Evolutionary conservation across 2,113 vertebrate genomes (phyloP).

Genomic region (Piaya cayana): DNA sequence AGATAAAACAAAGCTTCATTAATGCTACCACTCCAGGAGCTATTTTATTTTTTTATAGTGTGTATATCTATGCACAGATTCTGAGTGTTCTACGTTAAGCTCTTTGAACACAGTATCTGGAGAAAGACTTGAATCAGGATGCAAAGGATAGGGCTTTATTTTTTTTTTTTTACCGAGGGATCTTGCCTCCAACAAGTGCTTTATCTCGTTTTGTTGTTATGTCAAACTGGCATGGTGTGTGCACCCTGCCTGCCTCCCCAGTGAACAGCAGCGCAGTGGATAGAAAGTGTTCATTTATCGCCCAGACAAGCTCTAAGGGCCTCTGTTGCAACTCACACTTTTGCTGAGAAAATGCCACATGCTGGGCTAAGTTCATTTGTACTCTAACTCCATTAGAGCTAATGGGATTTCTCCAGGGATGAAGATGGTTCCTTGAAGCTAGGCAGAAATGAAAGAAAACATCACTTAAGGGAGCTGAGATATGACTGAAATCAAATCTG

Average conservation of each 20-base stretch:
- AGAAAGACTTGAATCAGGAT: neutral
- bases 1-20: neutral
- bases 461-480: neutral
- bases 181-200: neutral
- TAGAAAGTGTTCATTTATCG: neutral
- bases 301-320: neutral
- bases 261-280: fast-evolving
- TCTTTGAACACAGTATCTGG: neutral
- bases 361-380: slow-evolving; percentile 34
- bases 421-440: neutral
- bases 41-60: neutral
- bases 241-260: neutral
- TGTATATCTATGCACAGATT: neutral
- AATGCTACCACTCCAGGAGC: neutral
- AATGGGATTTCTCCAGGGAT: slow-evolving; percentile 16
- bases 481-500: neutral
- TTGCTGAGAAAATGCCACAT: slow-evolving; percentile 20
- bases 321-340: neutral
- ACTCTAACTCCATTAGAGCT: slow-evolving; percentile 8
- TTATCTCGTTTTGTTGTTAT: neutral
- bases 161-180: neutral
- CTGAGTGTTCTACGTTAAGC: neutral
- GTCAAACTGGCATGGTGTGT: fast-evolving
- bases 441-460: slow-evolving; percentile 6
- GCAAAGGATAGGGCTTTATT: neutral